phyloP scores from a whole-genome alignment of 2,113 vertebrate genomes.

The Climacteris rufus region DNA sequence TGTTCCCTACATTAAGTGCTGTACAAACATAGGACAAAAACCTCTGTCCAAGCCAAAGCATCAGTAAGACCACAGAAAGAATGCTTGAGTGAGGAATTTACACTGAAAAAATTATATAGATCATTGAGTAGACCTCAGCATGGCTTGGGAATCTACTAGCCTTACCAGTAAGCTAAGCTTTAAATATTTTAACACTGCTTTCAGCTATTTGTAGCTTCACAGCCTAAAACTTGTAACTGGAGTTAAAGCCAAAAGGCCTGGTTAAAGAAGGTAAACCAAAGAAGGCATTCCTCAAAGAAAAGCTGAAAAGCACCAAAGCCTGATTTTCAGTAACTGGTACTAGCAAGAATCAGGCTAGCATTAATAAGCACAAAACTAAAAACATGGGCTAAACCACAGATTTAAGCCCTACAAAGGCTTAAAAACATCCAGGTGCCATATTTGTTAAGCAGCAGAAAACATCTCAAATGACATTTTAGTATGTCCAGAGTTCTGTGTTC shows the following conservation, averaged over 20 bases:
- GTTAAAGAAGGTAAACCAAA: background rate
- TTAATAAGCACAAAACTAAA: background rate
- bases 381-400: background rate
- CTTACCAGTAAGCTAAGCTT: background rate
- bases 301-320: background rate
- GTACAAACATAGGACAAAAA: background rate
- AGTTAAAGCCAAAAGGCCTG: background rate
- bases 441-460: background rate
- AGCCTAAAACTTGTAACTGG: background rate
- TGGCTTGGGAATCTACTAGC: background rate
- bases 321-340: background rate
- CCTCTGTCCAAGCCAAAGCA: background rate
- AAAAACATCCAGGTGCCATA: background rate
- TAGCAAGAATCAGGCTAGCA: background rate
- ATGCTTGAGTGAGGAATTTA: fast-evolving
- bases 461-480: fast-evolving
- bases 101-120: background rate
- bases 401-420: background rate
- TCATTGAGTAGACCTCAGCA: background rate
- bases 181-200: background rate
- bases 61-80: background rate
- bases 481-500: background rate
- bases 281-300: background rate
- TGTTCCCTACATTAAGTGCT: fast-evolving
- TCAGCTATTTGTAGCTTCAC: background rate